Conservation (phyloP, 2,113 vertebrate species). For the Rhynchopsitta pachyrhyncha region DNA sequence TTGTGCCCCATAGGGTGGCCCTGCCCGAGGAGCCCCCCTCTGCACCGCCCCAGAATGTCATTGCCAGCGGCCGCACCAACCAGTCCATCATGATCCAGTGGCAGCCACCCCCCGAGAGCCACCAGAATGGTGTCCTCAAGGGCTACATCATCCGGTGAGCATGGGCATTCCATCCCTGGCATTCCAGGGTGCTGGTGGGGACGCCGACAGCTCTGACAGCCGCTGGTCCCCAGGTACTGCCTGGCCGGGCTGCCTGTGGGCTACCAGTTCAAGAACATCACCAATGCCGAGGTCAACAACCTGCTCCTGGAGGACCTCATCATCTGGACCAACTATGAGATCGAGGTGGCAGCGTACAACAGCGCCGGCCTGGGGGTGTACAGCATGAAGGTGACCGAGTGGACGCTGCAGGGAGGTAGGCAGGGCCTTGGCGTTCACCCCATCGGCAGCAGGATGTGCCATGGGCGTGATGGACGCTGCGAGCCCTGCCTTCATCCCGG, state of each 20-base stretch:
- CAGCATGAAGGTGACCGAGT: constrained; percentile 94
- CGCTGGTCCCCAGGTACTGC: constrained; percentile 83
- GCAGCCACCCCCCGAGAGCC: constrained; percentile 93
- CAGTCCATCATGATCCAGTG: constrained; percentile 99
- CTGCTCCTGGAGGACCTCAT: constrained; percentile 96
- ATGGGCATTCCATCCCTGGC: fast-evolving
- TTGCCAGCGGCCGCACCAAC: constrained; percentile 94
- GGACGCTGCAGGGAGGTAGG: constrained; percentile 98
- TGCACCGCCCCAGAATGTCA: constrained; percentile 91
- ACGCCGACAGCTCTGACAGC: fast-evolving
- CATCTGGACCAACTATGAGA: constrained; percentile 99
- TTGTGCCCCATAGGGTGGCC: constrained; percentile 76
- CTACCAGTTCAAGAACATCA: constrained; percentile 98
- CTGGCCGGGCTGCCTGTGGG: constrained; percentile 93
- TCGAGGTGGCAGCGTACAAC: constrained; percentile 95
- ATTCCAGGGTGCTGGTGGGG: background rate
- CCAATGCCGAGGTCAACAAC: constrained; percentile 88
- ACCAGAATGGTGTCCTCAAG: constrained; percentile 92
- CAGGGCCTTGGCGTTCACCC: background rate
- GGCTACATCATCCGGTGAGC: constrained; percentile 89
- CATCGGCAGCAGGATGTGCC: fast-evolving
- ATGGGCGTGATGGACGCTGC: fast-evolving
- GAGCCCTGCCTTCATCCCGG: background rate
- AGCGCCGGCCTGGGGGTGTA: constrained; percentile 91
- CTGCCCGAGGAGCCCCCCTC: constrained; percentile 95